These are phyloP conservation scores for Callimorpha dominula DNA, from an alignment of 2,888 invertebrate species.

Conservation along the genomic window DNA sequence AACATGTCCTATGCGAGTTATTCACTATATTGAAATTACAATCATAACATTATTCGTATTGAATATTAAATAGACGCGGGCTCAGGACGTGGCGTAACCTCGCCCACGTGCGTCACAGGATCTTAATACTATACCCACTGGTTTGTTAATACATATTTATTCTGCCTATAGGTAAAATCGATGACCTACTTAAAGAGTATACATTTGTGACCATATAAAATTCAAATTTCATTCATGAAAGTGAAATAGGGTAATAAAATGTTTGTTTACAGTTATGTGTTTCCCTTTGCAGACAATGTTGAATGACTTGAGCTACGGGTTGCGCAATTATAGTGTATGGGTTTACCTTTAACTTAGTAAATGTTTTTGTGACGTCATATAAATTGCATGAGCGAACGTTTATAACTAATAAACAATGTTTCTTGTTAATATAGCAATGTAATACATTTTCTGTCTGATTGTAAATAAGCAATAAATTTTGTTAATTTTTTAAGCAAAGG, in stretches of 20 bases:
- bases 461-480: background rate
- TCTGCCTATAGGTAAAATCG: slow-evolving; percentile 25
- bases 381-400: background rate
- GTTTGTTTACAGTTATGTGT: background rate
- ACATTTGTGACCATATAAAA: slow-evolving; percentile 1
- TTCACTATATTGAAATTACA: slow-evolving; percentile 33
- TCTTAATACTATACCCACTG: slow-evolving; percentile 29
- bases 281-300: background rate
- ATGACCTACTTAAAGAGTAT: slow-evolving; percentile 25
- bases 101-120: slow-evolving; percentile 50
- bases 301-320: background rate
- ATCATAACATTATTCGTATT: slow-evolving; percentile 39
- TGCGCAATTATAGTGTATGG: too few relatives aligned
- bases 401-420: background rate
- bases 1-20: background rate
- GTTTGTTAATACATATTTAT: slow-evolving; percentile 27
- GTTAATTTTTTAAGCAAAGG: background rate
- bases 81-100: slow-evolving; percentile 56
- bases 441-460: background rate
- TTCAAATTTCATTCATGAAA: background rate
- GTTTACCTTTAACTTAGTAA: background rate
- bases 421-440: background rate
- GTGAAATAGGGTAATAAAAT: background rate
- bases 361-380: background rate
- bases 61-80: slow-evolving; percentile 43